Conservation (phyloP, 2,113 vertebrate species). For the Pholis gunnellus region DNA sequence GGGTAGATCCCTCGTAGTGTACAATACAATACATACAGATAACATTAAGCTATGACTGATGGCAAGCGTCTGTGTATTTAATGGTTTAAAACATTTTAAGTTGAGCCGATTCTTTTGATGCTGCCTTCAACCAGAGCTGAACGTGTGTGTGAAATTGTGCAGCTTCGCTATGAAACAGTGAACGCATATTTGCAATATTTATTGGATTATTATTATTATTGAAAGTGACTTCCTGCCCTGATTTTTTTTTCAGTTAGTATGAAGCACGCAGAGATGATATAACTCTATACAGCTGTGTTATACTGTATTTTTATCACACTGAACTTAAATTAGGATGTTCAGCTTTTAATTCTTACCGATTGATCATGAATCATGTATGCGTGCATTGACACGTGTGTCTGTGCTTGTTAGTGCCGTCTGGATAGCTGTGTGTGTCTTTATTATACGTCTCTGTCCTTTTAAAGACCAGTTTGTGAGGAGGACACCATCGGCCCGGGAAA, state of each 20-base stretch:
- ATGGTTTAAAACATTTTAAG: not conserved
- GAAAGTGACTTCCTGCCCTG: not conserved
- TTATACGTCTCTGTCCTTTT: slow-evolving; percentile 9
- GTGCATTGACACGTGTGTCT: not conserved
- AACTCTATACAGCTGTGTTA: not conserved
- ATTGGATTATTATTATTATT: not conserved
- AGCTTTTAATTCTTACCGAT: not conserved
- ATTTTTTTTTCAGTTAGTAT: not conserved
- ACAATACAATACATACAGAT: not conserved
- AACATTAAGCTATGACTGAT: not conserved
- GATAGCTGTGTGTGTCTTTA: slow-evolving; percentile 24
- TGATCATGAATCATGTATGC: not conserved
- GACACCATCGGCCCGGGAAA: slow-evolving; percentile 44
- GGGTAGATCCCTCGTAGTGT: not conserved
- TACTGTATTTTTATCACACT: not conserved
- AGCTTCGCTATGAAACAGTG: not conserved
- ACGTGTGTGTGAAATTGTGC: not conserved
- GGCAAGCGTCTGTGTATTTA: not conserved
- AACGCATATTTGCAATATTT: not conserved
- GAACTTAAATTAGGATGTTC: not conserved
- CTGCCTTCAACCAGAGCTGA: not conserved
- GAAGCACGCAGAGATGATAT: not conserved
- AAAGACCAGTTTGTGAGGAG: slow-evolving; percentile 27
- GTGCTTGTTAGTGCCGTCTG: not conserved
- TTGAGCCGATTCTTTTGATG: not conserved